Evolutionary conservation across 2,797 vertebrate genomes (phyloP), one percentile per base, ranked within the genome.

Genomic region (Brotula barbata): DNA sequence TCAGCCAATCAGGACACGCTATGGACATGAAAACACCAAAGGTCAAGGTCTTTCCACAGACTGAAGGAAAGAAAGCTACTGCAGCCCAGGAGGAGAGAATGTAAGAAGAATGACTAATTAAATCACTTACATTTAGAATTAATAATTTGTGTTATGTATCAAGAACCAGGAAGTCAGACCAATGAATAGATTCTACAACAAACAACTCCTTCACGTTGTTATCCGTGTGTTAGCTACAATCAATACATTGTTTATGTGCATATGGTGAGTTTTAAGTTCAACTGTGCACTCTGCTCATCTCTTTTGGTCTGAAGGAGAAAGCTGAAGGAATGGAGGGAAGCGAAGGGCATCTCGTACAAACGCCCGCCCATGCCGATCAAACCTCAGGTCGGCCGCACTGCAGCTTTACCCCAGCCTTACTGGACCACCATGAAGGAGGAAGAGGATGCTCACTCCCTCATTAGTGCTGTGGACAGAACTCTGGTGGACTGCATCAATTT

Each of bases 291-390:
- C 7, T 49, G 12, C n/a, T 56, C 8, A 33, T 33, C 31, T 14
- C 7, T 36, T 75, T 50, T 66, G 20, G 5, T 34, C 3, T 41
- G 7, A 64, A 98, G 96, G 84, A 92, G 75, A 55, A 93, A 94
- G 48, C 89, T 98, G 22, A 87, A 94, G 75, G 93, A 94, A 51
- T 98, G 96, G 96, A 56, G 93, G 16, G 87, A 90, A 36, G 81
- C 93, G 17, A 96, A 90, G 59, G 94, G 96, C 2, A 95, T 93
- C 77, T 83, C 83, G 0, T 99, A 98, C 86, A 98, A 98, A 67
- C 92, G 96, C 2, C 96, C 96, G 0, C 91, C 96, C 0, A 95
- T 98, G 94, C 73, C 81, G 0, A 73, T 75, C 13, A 87, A 17
- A 0, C 58, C 91, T 36, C 61, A 52, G 6, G 89, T 87, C 39